These are phyloP conservation scores for Meda fulgida DNA, from an alignment of 2,797 vertebrate genomes.

Conservation along the genomic window DNA sequence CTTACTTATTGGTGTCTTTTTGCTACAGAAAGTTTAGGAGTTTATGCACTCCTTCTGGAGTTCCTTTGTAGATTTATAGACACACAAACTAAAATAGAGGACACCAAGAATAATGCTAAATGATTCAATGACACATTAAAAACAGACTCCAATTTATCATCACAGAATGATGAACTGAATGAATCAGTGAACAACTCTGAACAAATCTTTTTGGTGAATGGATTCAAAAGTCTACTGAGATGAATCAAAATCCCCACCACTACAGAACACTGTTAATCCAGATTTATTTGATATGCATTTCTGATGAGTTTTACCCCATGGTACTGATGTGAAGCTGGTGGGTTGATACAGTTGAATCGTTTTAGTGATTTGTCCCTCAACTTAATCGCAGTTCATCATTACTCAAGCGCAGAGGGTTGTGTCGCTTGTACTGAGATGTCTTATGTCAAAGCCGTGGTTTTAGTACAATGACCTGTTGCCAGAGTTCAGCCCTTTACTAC, in stretches of 20 bases:
- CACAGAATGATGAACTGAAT: background rate
- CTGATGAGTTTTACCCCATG: conserved; percentile 1
- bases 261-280: conserved; percentile 6
- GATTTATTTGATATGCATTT: conserved; percentile 29
- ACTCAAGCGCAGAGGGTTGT: conserved; percentile 19
- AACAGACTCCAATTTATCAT: background rate
- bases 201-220: background rate
- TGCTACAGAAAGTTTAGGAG: too few species aligned
- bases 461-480: conserved; percentile 44
- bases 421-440: background rate
- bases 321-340: background rate
- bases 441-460: conserved; percentile 29
- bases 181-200: background rate
- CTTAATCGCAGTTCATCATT: conserved; percentile 47
- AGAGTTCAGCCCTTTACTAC: conserved; percentile 34
- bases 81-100: background rate
- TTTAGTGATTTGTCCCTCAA: conserved; percentile 46
- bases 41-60: background rate
- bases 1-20: too few species aligned
- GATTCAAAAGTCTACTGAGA: conserved; percentile 18
- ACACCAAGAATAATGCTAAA: background rate
- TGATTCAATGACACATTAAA: background rate
- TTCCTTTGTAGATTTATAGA: background rate
- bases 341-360: conserved; percentile 28
- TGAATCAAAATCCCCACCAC: conserved; percentile 12